phyloP scores from a whole-genome alignment of 2,888 invertebrate species.

The Enchytraeus crypticus region DNA sequence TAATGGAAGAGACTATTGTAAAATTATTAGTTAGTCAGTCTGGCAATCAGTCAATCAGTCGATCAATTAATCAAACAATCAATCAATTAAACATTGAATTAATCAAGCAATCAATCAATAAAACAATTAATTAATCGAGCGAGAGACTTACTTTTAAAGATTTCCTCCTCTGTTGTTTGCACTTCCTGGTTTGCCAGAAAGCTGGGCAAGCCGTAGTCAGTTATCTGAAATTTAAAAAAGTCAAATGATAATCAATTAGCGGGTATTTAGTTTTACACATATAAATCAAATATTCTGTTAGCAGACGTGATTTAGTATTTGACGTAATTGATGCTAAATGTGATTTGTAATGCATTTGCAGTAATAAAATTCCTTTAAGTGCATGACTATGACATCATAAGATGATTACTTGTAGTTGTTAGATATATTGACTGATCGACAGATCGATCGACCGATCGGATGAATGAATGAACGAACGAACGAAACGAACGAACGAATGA shows the following conservation, averaged over 20 bases:
- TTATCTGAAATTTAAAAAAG: constrained; percentile 56
- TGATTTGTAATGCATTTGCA: too few species aligned
- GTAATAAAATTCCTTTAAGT: too few species aligned
- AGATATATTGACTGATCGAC: too few species aligned
- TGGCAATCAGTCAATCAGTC: not conserved
- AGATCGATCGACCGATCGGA: too few species aligned
- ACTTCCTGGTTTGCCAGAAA: constrained; percentile 53
- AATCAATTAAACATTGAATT: too few species aligned
- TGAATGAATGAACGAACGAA: too few species aligned
- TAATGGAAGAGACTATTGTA: too few species aligned
- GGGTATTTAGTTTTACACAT: not conserved
- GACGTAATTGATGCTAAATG: not conserved
- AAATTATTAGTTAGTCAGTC: not conserved
- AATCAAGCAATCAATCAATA: too few species aligned
- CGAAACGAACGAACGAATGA: too few species aligned
- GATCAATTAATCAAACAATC: not conserved
- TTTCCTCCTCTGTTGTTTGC: constrained; percentile 31
- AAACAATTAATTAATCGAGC: too few species aligned
- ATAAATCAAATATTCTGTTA: not conserved
- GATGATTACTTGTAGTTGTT: too few species aligned
- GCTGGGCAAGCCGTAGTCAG: constrained; percentile 70
- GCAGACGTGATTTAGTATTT: not conserved
- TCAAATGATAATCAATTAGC: not conserved
- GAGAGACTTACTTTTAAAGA: constrained; percentile 25
- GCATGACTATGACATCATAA: too few species aligned